A percentile compares a stretch with the other conserved stretches of the same genome.
Evolutionary conservation across 2,113 vertebrate species (phyloP).

Genomic region (Elgaria multicarinata): DNA sequence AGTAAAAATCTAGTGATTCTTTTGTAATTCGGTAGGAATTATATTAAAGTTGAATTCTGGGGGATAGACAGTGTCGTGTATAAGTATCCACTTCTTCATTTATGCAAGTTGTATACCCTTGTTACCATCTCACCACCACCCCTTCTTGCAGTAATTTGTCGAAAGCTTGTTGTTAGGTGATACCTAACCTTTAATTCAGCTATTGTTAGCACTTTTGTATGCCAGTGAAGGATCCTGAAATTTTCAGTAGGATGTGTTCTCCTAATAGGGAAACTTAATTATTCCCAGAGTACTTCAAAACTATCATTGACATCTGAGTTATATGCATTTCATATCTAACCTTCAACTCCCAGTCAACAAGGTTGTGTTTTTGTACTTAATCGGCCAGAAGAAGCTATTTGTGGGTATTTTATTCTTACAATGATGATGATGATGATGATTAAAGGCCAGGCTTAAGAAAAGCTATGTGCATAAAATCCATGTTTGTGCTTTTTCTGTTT

Average conservation of each 20-base stretch:
- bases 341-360: slow-evolving; percentile 64
- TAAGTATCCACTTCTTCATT: slow-evolving; percentile 43
- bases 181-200: slow-evolving; percentile 92
- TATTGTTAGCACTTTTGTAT: slow-evolving; percentile 90
- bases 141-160: slow-evolving; percentile 82
- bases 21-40: slow-evolving; percentile 1
- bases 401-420: slow-evolving; percentile 47
- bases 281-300: slow-evolving; percentile 67
- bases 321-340: slow-evolving; percentile 46
- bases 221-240: slow-evolving; percentile 79
- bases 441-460: slow-evolving; percentile 30
- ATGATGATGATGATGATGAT: neutral
- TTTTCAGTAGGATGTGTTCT: slow-evolving; percentile 64
- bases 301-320: slow-evolving; percentile 64
- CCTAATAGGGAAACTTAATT: slow-evolving; percentile 72
- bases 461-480: neutral
- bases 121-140: slow-evolving; percentile 38
- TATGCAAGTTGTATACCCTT: slow-evolving; percentile 59
- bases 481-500: neutral
- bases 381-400: neutral
- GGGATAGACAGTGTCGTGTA: slow-evolving; percentile 31
- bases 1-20: neutral
- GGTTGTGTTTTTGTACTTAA: slow-evolving; percentile 25
- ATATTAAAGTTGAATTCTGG: slow-evolving; percentile 3
- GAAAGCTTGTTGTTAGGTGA: slow-evolving; percentile 83